Evolutionary conservation across 2,113 vertebrate genomes (phyloP).

Genomic region (Aphelocoma coerulescens): DNA sequence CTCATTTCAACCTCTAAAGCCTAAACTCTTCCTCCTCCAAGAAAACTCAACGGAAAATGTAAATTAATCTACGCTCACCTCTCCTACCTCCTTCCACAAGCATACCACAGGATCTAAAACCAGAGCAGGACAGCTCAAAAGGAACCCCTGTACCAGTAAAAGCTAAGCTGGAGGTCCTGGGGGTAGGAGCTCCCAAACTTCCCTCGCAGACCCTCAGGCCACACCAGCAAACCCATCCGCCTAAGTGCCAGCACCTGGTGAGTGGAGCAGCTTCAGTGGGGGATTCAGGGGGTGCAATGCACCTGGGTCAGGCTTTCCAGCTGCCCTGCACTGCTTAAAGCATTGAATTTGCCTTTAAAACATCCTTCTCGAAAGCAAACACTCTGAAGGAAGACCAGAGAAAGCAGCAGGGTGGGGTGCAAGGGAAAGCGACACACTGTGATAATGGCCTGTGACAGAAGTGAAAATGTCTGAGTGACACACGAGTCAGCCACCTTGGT

Average conservation of each 20-base stretch:
- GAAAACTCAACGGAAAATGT: rapidly evolving
- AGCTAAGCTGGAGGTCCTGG: background rate
- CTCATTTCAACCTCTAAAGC: background rate
- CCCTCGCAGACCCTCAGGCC: background rate
- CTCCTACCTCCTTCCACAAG: background rate
- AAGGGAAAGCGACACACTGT: background rate
- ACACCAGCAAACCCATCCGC: no score
- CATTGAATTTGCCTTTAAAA: background rate
- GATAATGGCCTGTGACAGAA: background rate
- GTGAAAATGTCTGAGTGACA: background rate
- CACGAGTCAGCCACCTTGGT: background rate
- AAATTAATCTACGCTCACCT: background rate
- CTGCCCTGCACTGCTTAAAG: background rate
- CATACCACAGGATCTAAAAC: background rate
- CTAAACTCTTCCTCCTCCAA: background rate
- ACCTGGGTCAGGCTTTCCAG: background rate
- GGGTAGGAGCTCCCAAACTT: rapidly evolving
- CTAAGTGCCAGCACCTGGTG: background rate
- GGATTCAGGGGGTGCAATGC: background rate
- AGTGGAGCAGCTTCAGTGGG: background rate
- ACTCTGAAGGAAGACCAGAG: background rate
- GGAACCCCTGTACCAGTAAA: rapidly evolving
- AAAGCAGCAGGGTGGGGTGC: background rate
- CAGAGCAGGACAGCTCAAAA: background rate
- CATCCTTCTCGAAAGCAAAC: background rate